Conservation (phyloP, 2,797 vertebrate genomes). For the Strix occidentalis region DNA sequence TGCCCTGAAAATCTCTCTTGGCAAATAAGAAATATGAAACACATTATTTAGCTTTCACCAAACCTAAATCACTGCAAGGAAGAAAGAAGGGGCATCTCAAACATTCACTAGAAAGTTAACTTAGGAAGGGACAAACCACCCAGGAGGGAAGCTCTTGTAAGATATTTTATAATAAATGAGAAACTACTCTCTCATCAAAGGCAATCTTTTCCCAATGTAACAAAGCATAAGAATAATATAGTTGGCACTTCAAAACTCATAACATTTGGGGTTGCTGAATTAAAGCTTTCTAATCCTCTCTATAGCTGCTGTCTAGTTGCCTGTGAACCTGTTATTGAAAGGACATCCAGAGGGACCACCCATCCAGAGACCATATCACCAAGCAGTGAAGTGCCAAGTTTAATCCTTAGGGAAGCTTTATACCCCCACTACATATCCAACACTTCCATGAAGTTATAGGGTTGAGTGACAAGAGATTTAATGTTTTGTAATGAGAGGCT, state of each 20-base stretch:
- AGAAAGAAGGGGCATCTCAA: not conserved
- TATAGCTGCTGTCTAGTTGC: not conserved
- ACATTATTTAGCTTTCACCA: slow-evolving; percentile 50
- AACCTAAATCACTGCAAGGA: slow-evolving; percentile 31
- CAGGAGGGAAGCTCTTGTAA: not conserved
- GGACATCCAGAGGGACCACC: slow-evolving; percentile 21
- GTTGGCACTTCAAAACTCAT: not conserved
- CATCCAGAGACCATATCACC: not conserved
- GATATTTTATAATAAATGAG: not conserved
- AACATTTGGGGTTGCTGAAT: not conserved
- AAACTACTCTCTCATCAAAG: not conserved
- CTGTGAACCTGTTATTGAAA: not conserved
- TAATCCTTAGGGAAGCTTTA: slow-evolving; percentile 11
- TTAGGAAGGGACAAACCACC: slow-evolving; percentile 22
- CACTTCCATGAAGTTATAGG: slow-evolving; percentile 20
- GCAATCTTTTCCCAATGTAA: not conserved
- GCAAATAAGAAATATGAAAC: slow-evolving; percentile 57
- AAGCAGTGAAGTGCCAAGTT: slow-evolving; percentile 24
- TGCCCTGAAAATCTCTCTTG: slow-evolving; percentile 15
- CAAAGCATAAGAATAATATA: not conserved
- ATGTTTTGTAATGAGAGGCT: slow-evolving; percentile 66
- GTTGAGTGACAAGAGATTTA: slow-evolving; percentile 70
- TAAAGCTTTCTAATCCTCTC: not conserved
- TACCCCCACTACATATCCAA: not conserved
- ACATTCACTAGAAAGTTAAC: not conserved